Evolutionary conservation across 2,888 invertebrate genomes (phyloP), one percentile per base, ranked within the genome.

Genomic region (Heliconius charithonia): DNA sequence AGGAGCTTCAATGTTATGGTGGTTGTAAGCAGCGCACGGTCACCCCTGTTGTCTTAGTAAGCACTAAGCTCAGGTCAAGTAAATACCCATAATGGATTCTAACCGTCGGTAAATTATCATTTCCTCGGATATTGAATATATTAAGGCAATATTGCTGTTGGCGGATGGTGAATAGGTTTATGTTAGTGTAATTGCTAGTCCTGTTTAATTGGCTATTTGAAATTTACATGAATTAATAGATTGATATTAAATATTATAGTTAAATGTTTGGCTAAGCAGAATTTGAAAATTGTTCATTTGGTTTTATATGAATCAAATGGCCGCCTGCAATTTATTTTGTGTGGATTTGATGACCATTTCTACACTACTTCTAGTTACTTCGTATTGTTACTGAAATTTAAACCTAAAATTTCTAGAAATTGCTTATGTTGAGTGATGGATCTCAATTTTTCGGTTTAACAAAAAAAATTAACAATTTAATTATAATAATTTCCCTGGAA

Each of bases 1-100:
- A 76, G 80, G 75, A 81, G 78, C 59, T 69, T 56, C 74, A 65
- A 79, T 76, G 81, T 83, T 79, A 73, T 79, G 80, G 73, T 79
- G 66, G 74, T 78, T 72, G 77, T 79, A 80, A 80, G 79, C 75
- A 77, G 75, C 79, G 72, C 75, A 83, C 89, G 90, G 90, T 89
- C 91, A 89, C 93, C 94, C 94, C 88, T 95, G 95, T 95, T 95
- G 93, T 95, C 94, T 95, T 93, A 95, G 94, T 91, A 95, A 95
- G 95, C 94, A 95, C 92, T 92, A 93, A 92, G 89, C 93, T 88
- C 88, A 93, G 95, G 95, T 95, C 95, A 95, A 95, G 95, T 93
- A 94, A 95, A 95, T 94, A 94, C 86, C 92, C 93, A 91, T 95
- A 95, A 95, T 95, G 95, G 95, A 95, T 94, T 95, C 94, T 87